phyloP scores from a whole-genome alignment of 2,888 invertebrate genomes.

The Pseudococcus longispinus region DNA sequence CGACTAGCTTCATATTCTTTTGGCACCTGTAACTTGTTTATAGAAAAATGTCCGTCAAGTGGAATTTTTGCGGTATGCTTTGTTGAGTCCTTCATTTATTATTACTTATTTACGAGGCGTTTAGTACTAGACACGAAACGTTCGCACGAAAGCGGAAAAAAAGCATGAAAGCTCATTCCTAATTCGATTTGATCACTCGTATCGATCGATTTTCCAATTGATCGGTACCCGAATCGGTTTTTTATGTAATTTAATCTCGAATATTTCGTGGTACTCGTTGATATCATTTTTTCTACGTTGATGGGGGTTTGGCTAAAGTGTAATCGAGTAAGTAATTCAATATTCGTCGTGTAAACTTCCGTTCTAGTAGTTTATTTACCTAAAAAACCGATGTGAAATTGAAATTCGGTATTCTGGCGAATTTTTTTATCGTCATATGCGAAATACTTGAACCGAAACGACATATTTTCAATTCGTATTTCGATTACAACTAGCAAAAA shows the following conservation, averaged over 20 bases:
- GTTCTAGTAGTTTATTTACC: neutral
- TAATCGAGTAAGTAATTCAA: neutral
- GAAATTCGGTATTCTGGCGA: neutral
- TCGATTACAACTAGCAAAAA: no score
- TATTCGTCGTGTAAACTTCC: neutral
- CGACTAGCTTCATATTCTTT: neutral
- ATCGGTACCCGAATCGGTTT: neutral
- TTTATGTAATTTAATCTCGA: neutral
- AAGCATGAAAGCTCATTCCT: neutral
- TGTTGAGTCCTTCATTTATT: slow-evolving; percentile 24
- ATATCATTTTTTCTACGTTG: neutral
- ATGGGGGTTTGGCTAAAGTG: neutral
- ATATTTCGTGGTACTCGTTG: neutral
- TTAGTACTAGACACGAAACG: neutral
- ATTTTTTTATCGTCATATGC: neutral
- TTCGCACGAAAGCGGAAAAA: neutral
- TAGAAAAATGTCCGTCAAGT: slow-evolving; percentile 26
- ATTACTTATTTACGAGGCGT: neutral
- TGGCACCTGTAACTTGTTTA: slow-evolving; percentile 36
- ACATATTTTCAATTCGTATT: neutral
- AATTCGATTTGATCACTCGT: neutral
- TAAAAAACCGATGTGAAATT: neutral
- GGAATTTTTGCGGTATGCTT: neutral
- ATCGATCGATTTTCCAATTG: neutral
- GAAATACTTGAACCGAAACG: neutral